Evolutionary conservation across 1,140 invertebrate genomes (phyloP).

Genomic region (Drosophila watanabei): DNA sequence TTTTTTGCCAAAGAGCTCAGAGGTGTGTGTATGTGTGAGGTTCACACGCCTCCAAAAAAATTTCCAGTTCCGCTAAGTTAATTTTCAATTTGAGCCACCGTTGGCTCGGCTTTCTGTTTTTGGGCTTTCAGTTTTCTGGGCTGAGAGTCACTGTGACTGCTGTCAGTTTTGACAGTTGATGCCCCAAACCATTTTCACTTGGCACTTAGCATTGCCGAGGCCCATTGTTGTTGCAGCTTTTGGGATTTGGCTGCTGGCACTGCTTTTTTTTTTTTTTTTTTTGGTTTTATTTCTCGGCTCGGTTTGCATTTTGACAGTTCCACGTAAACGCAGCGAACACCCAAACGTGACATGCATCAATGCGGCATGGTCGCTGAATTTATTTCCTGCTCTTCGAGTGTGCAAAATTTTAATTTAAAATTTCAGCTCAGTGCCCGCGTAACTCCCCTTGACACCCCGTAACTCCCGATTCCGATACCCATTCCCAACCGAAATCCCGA

Average conservation of each 20-base stretch:
- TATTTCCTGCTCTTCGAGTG: slow-evolving; percentile 80
- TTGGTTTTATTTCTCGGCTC: slow-evolving; percentile 14
- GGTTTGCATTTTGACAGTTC: slow-evolving; percentile 81
- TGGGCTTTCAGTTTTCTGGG: slow-evolving; percentile 31
- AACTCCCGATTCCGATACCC: slow-evolving; percentile 9
- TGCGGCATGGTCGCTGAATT: slow-evolving; percentile 71
- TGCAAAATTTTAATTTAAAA: slow-evolving; percentile 84
- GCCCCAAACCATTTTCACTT: slow-evolving; percentile 81
- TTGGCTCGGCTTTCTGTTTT: slow-evolving; percentile 25
- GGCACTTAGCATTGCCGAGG: slow-evolving; percentile 72
- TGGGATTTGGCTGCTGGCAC: slow-evolving; percentile 45
- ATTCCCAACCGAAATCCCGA: background rate
- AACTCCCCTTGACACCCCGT: slow-evolving; percentile 7
- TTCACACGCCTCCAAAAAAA: slow-evolving; percentile 73
- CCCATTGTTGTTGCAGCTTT: slow-evolving; percentile 59
- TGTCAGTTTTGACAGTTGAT: slow-evolving; percentile 83
- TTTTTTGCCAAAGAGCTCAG: slow-evolving; percentile 13
- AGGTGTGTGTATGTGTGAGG: slow-evolving; percentile 28
- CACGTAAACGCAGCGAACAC: slow-evolving; percentile 74
- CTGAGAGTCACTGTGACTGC: slow-evolving; percentile 43
- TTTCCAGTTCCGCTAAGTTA: slow-evolving; percentile 81
- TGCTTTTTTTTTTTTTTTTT: too few species aligned
- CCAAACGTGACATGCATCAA: slow-evolving; percentile 81
- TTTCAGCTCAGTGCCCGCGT: slow-evolving; percentile 32
- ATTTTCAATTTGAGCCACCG: slow-evolving; percentile 82